Conservation (phyloP, 2,797 vertebrate species). For the Paramormyrops hopkinsi region DNA sequence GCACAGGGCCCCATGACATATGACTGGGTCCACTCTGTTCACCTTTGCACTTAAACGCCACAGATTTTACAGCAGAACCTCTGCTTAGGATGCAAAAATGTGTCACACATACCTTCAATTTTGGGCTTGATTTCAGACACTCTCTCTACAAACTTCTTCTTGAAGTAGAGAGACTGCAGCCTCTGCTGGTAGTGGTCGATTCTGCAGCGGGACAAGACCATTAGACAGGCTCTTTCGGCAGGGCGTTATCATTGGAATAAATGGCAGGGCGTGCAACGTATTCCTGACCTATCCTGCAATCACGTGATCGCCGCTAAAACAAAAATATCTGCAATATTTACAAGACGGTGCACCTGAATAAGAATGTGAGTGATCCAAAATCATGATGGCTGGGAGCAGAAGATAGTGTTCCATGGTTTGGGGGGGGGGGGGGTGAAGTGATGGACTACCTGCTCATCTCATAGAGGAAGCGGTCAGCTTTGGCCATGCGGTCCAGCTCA, state of each 20-base stretch:
- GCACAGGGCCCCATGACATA: background rate
- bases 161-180: constrained; percentile 84
- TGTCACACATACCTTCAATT: constrained; percentile 69
- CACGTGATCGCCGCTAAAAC: background rate
- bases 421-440: background rate
- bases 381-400: background rate
- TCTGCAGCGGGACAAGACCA: constrained; percentile 53
- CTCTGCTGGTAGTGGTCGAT: constrained; percentile 92
- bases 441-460: constrained; percentile 88
- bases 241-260: background rate
- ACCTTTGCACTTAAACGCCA: background rate
- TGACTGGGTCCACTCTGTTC: background rate
- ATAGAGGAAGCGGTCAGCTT: constrained; percentile 86
- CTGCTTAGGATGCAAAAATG: background rate
- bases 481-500: constrained; percentile 94
- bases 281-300: background rate
- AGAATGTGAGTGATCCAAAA: background rate
- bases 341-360: background rate
- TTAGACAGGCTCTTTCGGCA: constrained; percentile 21
- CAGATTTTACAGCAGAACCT: background rate
- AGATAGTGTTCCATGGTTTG: background rate
- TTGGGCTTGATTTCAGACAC: constrained; percentile 85
- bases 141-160: constrained; percentile 92
- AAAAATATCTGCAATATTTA: background rate
- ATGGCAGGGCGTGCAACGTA: too few species aligned